A percentile compares a stretch with the other conserved stretches of the same genome.
Evolutionary conservation across 1,140 invertebrate species (phyloP).

Genomic region (Drosophila virilis): DNA sequence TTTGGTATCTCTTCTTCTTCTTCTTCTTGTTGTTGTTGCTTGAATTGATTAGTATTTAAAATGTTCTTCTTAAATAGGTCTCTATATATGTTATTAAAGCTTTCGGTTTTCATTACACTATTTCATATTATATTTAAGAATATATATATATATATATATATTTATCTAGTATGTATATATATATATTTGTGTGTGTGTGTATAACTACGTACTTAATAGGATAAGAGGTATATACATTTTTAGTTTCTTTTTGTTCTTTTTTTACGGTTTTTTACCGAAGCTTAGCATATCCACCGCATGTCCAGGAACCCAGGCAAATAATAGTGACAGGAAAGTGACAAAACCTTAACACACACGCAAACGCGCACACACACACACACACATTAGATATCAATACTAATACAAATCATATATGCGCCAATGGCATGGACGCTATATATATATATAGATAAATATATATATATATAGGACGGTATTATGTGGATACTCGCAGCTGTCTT

Average conservation of each 20-base stretch:
- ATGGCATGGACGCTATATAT: constrained; percentile 68
- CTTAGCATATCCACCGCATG: constrained; percentile 30
- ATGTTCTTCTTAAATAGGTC: constrained; percentile 77
- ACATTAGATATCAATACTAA: constrained; percentile 3
- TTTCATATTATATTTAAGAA: constrained; percentile 55
- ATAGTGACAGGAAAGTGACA: constrained; percentile 4
- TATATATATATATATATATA: constrained; percentile 45
- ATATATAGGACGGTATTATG: constrained; percentile 69
- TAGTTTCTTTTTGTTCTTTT: constrained; percentile 1
- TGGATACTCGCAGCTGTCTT: constrained; percentile 47
- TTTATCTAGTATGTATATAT: constrained; percentile 50
- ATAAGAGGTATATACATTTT: constrained; percentile 76
- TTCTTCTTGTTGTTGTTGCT: constrained; percentile 19
- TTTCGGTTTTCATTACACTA: constrained; percentile 84
- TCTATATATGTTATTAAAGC: constrained; percentile 84
- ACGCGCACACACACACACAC: not conserved
- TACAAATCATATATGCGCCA: constrained; percentile 40
- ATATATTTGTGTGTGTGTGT: constrained; percentile 54
- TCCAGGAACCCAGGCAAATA: constrained; percentile 5
- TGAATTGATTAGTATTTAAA: constrained; percentile 74
- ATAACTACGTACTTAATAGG: constrained; percentile 54
- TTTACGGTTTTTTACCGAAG: not conserved
- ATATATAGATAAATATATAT: no score
- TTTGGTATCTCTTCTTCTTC: constrained; percentile 13
- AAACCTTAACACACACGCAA: constrained; percentile 4